phyloP scores from a whole-genome alignment of 1,140 invertebrate species.

The Nasonia giraulti region DNA sequence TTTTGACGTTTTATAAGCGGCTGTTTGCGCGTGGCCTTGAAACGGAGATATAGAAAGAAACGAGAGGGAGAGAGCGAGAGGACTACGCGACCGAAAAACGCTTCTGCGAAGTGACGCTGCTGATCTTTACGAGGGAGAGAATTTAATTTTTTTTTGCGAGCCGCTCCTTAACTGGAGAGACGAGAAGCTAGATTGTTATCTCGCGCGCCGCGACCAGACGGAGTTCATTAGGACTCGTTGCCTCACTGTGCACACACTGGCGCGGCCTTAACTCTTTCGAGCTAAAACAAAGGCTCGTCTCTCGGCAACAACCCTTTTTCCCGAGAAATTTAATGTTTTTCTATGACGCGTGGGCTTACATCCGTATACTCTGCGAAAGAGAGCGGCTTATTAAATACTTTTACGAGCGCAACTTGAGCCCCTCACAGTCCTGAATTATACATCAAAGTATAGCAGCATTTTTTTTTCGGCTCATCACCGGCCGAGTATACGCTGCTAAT shows the following conservation, averaged over 20 bases:
- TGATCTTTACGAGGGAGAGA: background rate
- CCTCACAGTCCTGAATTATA: background rate
- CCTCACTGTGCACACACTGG: background rate
- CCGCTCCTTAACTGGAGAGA: background rate
- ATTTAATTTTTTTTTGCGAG: conserved; percentile 41
- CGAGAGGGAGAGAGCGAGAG: too few relatives aligned
- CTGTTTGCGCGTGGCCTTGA: background rate
- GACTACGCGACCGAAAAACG: conserved; percentile 1
- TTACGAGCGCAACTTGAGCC: background rate
- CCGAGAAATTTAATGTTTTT: conserved; percentile 26
- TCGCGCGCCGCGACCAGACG: conserved; percentile 29
- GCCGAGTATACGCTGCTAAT: background rate
- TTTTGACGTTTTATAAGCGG: conserved; percentile 25
- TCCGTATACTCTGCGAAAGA: background rate
- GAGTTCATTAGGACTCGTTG: conserved; percentile 46
- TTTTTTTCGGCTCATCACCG: background rate
- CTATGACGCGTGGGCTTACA: background rate
- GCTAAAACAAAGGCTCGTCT: conserved; percentile 22
- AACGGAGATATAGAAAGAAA: background rate
- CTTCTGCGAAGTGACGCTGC: conserved; percentile 12
- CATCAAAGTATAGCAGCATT: background rate
- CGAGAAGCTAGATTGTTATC: conserved; percentile 37
- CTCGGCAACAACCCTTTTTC: background rate
- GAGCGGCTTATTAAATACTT: conserved; percentile 19
- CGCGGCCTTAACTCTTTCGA: conserved; percentile 19